A percentile compares a stretch with the other conserved stretches of the same genome.
Evolutionary conservation across 2,888 invertebrate species (phyloP).

Genomic region (Chrysolina oricalcia): DNA sequence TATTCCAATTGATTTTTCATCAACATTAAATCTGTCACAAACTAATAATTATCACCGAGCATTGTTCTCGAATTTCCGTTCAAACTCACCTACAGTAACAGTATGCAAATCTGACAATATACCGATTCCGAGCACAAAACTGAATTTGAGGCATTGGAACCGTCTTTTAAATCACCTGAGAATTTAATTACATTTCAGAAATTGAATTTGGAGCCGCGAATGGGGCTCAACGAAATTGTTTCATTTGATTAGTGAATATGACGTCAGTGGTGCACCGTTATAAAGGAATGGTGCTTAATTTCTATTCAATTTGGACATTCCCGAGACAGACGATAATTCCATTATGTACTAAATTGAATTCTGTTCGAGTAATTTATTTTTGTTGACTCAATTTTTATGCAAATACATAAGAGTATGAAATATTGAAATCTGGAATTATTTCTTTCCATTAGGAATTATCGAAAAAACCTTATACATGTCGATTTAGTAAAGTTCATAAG

Average conservation of each 20-base stretch:
- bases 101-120: constrained; percentile 12
- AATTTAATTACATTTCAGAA: constrained; percentile 38
- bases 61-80: background rate
- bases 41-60: background rate
- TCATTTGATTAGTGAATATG: constrained; percentile 45
- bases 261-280: constrained; percentile 39
- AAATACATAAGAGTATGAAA: too few relatives aligned
- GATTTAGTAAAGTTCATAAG: too few relatives aligned
- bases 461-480: too few relatives aligned
- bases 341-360: constrained; percentile 42
- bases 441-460: too few relatives aligned
- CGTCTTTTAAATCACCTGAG: constrained; percentile 32
- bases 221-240: constrained; percentile 42
- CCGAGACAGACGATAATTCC: constrained; percentile 36
- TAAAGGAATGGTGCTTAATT: constrained; percentile 34
- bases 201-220: constrained; percentile 38
- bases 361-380: constrained; percentile 13
- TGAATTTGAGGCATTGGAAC: constrained; percentile 10
- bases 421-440: too few relatives aligned
- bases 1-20: too few relatives aligned
- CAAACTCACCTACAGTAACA: background rate
- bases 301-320: constrained; percentile 45
- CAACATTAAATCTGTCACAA: background rate
- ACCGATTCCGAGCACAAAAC: constrained; percentile 2
- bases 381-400: too few relatives aligned